phyloP scores from a whole-genome alignment of 2,113 vertebrate genomes.

The Corythaeola cristata region DNA sequence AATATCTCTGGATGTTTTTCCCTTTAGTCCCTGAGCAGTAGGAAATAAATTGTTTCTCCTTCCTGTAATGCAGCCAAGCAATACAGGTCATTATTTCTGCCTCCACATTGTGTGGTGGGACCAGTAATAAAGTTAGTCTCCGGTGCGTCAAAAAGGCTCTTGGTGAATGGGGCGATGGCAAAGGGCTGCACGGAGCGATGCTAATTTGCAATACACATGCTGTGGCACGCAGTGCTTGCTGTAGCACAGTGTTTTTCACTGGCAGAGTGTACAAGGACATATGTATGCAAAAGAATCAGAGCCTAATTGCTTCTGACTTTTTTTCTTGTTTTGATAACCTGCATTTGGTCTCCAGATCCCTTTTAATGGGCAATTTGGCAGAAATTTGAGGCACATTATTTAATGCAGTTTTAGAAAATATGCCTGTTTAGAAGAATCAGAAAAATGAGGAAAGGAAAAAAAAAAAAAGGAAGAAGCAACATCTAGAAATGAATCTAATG shows the following conservation, averaged over 20 bases:
- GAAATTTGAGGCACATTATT: background rate
- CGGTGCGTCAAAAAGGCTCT: background rate
- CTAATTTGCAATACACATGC: background rate
- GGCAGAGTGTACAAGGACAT: background rate
- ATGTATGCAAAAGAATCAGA: background rate
- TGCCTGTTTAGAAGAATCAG: background rate
- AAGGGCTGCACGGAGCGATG: background rate
- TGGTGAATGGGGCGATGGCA: background rate
- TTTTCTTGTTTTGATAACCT: background rate
- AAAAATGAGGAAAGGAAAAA: background rate
- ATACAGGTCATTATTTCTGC: background rate
- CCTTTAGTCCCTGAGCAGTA: background rate
- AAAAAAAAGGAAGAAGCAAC: background rate
- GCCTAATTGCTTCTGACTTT: background rate
- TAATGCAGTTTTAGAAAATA: background rate
- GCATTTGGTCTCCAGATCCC: background rate
- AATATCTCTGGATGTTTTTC: background rate
- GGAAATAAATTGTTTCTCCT: constrained; percentile 21
- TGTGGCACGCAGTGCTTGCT: background rate
- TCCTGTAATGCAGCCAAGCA: background rate
- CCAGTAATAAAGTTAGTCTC: background rate
- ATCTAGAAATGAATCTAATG: background rate
- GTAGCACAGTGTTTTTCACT: background rate
- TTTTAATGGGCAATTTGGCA: background rate
- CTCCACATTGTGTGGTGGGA: background rate